Percentiles rank a stretch among this genome's conserved stretches.
Conservation (phyloP, 1,140 invertebrate genomes). For the Cardiocondyla obscurior region DNA sequence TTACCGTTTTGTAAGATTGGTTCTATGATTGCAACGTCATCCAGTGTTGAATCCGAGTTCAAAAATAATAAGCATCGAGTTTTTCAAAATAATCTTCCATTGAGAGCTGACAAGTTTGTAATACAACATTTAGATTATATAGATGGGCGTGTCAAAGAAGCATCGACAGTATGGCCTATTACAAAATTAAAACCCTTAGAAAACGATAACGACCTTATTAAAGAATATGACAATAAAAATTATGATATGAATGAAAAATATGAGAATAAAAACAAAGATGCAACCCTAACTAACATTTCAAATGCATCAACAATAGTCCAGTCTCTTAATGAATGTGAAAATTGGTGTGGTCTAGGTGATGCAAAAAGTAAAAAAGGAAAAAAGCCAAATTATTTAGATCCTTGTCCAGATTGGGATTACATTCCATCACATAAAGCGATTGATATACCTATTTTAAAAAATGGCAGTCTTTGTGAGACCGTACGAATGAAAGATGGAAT, state of each 20-base stretch:
- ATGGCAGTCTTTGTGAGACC: too few species aligned
- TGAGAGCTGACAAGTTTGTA: neutral
- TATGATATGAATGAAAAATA: neutral
- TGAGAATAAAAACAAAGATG: too few species aligned
- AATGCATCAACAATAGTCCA: neutral
- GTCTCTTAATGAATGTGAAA: constrained; percentile 12
- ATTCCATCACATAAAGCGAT: neutral
- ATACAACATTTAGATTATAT: neutral
- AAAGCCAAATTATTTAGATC: neutral
- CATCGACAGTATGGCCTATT: neutral
- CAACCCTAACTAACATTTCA: neutral
- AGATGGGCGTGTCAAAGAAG: neutral
- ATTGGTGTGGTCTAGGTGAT: neutral
- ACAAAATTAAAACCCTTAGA: neutral
- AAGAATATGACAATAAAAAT: neutral
- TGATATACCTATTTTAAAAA: too few species aligned
- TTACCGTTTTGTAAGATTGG: neutral
- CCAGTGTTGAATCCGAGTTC: neutral
- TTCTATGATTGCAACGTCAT: neutral
- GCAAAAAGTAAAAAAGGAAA: neutral
- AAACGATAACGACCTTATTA: too few species aligned
- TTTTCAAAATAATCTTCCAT: neutral
- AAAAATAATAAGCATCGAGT: neutral
- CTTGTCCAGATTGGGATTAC: neutral
- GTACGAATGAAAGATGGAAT: too few species aligned